phyloP scores from a whole-genome alignment of 2,888 invertebrate genomes.

The Strigamia maritima region DNA sequence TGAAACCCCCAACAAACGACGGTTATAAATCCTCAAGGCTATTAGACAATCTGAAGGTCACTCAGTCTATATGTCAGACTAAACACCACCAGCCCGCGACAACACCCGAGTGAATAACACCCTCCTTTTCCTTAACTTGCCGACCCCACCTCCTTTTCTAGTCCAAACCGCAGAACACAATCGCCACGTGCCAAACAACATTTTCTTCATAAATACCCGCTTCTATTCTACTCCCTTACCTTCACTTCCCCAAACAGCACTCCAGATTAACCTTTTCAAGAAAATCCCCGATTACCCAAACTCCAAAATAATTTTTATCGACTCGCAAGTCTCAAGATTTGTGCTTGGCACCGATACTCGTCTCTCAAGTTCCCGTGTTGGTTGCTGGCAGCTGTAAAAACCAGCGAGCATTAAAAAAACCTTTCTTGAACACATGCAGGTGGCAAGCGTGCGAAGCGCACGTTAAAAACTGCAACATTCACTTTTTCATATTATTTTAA shows the following conservation, averaged over 20 bases:
- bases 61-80: constrained; percentile 31
- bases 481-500: background rate
- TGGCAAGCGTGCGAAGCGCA: background rate
- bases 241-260: too few species aligned
- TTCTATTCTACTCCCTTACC: background rate
- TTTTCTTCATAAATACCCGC: background rate
- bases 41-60: constrained; percentile 36
- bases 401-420: background rate
- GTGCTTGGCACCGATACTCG: background rate
- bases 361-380: background rate
- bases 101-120: constrained; percentile 4
- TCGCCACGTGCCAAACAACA: background rate
- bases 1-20: background rate
- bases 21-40: constrained; percentile 37
- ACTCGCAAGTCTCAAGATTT: background rate
- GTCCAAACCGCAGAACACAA: background rate
- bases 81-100: constrained; percentile 15
- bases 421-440: background rate
- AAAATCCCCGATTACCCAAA: too few species aligned
- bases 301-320: background rate
- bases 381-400: background rate
- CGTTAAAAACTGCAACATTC: background rate
- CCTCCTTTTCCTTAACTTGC: background rate
- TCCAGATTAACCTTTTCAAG: too few species aligned
- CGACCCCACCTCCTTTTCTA: constrained; percentile 4